phyloP scores from a whole-genome alignment of 2,797 vertebrate genomes.

The Ctenosaura bakeri region DNA sequence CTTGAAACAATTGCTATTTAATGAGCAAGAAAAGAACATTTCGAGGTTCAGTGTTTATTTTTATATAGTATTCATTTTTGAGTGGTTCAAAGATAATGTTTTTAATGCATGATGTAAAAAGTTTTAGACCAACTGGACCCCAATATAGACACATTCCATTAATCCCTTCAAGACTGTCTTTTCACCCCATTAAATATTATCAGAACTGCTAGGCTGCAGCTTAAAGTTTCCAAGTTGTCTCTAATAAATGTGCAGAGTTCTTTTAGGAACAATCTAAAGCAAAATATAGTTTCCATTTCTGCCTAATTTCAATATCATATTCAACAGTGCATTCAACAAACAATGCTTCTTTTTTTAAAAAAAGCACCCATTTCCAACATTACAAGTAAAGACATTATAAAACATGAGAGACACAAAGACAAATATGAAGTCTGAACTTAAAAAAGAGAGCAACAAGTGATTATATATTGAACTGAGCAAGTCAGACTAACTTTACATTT shows the following conservation, averaged over 20 bases:
- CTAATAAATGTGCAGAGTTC: conserved; percentile 66
- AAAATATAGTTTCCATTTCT: conserved; percentile 53
- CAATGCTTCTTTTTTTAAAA: conserved; percentile 45
- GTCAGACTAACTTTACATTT: neutral
- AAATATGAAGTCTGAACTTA: neutral
- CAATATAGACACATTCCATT: conserved; percentile 74
- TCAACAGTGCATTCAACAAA: conserved; percentile 58
- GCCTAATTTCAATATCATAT: conserved; percentile 54
- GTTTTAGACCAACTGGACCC: conserved; percentile 71
- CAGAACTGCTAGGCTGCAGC: conserved; percentile 69
- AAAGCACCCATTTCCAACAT: conserved; percentile 40
- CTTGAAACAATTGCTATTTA: conserved; percentile 64
- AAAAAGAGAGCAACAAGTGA: neutral
- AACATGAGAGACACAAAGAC: conserved; percentile 47
- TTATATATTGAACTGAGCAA: neutral
- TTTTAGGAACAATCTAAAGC: conserved; percentile 64
- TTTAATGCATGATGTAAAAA: conserved; percentile 67
- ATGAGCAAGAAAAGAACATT: conserved; percentile 65
- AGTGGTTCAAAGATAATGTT: conserved; percentile 64
- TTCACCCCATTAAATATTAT: conserved; percentile 77
- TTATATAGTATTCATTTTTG: conserved; percentile 51
- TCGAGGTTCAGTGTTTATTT: conserved; percentile 62
- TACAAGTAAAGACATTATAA: neutral
- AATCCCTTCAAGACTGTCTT: conserved; percentile 70
- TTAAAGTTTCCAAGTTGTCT: conserved; percentile 71